Evolutionary conservation across 2,888 invertebrate species (phyloP), one percentile per base, ranked within the genome.

Genomic region (Zootermopsis nevadensis): DNA sequence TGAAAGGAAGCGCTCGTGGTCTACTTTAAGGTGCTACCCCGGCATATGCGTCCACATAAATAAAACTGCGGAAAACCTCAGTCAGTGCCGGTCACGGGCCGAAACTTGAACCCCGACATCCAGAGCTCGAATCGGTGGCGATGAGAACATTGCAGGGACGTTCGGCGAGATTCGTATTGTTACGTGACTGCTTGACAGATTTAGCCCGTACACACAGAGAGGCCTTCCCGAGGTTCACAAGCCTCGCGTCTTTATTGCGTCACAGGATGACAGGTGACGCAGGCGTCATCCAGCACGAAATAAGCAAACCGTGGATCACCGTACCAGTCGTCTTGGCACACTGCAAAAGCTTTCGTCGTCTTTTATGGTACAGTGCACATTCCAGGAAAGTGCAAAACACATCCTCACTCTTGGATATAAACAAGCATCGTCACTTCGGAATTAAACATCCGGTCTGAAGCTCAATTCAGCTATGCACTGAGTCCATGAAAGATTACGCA

Each of bases 221-320:
- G 60, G 10, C 10, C n/a, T 2, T n/a, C 27, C 27, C 1, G 60
- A 15, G 27, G 27, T 60, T 27, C 1, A 69, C 31, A 69, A 33
- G 19, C 69, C 1, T 69, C 69, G 10, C 22, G 22, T 24, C 69
- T 69, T 27, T 69, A 33, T 33, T 60, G 60, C 60, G 60, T 60
- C 60, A 60, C 60, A 8, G 35, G 74, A 38, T n/a, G 74, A 74
- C 74, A 74, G 74, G 74, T 74, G 38, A 74, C 2, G 4, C n/a
- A 35, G 38, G 74, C 38, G 38, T n/a, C 42, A 38, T 8, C 42
- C 74, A 74, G 24, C 38, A 38, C 7, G 74, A 74, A 38, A 42
- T 42, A 74, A 74, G 38, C 38, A 24, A 42, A 74, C n/a, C 74
- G 24, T 74, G 35, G 1, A 35, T 22, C 10, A 60, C n/a, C 10